phyloP scores from a whole-genome alignment of 2,797 vertebrate species.

The Poecilia picta region DNA sequence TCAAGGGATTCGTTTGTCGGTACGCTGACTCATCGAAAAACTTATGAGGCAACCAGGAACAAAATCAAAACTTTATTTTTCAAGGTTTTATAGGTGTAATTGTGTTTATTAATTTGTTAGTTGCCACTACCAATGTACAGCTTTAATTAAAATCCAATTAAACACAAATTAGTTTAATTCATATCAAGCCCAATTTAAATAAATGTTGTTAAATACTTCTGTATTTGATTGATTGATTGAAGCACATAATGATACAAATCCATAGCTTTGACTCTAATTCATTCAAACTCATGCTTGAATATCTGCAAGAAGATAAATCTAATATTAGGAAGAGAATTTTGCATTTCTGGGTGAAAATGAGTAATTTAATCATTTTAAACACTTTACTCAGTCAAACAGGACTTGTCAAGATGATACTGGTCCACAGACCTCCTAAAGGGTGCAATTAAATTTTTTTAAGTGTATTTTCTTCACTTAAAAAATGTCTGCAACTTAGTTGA shows the following conservation, averaged over 20 bases:
- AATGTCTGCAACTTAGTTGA: not conserved
- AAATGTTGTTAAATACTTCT: not conserved
- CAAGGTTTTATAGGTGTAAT: slow-evolving; percentile 35
- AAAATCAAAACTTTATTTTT: not conserved
- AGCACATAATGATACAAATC: not conserved
- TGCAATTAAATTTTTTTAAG: not conserved
- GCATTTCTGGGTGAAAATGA: not conserved
- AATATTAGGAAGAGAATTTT: not conserved
- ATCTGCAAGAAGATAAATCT: no score
- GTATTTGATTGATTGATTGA: no score
- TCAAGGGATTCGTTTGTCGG: slow-evolving; percentile 16
- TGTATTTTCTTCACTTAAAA: not conserved
- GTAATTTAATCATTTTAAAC: not conserved
- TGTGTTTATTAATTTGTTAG: not conserved
- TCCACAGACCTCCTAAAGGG: not conserved
- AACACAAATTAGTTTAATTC: not conserved
- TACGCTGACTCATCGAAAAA: slow-evolving; percentile 18
- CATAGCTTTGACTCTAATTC: not conserved
- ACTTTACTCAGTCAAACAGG: slow-evolving; percentile 8
- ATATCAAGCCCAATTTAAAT: not conserved
- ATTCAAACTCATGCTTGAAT: not conserved
- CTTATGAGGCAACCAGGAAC: not conserved
- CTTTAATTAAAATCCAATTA: not conserved
- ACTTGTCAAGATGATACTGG: not conserved
- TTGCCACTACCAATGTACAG: not conserved